Conservation (phyloP, 2,797 vertebrate species). For the Amphiprion clarkii region DNA sequence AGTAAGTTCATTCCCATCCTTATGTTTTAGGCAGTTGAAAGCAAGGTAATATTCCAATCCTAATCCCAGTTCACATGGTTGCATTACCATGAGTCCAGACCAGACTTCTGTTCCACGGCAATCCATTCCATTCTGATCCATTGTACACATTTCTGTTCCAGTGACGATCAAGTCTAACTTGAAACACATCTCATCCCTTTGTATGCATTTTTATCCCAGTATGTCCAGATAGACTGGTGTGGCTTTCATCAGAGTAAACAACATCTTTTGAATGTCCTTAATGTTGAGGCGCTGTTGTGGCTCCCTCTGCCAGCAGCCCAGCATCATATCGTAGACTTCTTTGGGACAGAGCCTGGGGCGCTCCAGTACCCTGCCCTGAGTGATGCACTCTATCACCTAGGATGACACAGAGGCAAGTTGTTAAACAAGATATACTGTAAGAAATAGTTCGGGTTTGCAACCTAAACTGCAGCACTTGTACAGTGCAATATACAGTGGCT, state of each 20-base stretch:
- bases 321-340: conserved; percentile 97
- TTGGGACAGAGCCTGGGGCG: conserved; percentile 95
- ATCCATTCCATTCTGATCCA: conserved; percentile 1
- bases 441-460: neutral
- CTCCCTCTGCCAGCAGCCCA: conserved; percentile 98
- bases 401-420: conserved; percentile 14
- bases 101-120: conserved; percentile 14
- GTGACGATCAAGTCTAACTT: conserved; percentile 14
- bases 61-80: conserved; percentile 8
- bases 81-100: conserved; percentile 3
- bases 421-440: neutral
- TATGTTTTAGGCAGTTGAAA: conserved; percentile 21
- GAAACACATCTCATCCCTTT: conserved; percentile 2
- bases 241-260: conserved; percentile 94
- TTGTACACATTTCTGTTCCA: neutral
- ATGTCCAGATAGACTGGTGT: conserved; percentile 98
- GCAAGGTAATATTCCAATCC: neutral
- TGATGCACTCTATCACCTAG: conserved; percentile 98
- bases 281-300: conserved; percentile 96
- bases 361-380: conserved; percentile 96
- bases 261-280: conserved; percentile 97
- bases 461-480: neutral
- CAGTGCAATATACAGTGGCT: neutral
- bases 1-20: conserved; percentile 10
- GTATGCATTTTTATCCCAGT: conserved; percentile 87